Evolutionary conservation across 2,113 vertebrate genomes (phyloP), one percentile per base, ranked within the genome.

Genomic region (Petrocephalus zakoni): DNA sequence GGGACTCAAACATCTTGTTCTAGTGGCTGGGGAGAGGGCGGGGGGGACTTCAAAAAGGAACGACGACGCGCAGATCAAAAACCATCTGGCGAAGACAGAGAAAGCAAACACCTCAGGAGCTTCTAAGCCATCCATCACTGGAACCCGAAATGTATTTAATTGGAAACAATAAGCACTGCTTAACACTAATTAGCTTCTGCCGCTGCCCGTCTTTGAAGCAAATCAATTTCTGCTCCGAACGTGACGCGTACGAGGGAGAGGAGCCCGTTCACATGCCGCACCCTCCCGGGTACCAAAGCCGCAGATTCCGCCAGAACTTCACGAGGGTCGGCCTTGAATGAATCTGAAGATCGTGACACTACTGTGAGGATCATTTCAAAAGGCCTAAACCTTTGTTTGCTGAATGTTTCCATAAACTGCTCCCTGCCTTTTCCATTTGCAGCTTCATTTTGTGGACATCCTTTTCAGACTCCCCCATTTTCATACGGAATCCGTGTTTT

Each of bases 1-100:
- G 91, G 93, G 92, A 56, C 91, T 88, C 82, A 90, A 91, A 92
- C 91, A 90, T 93, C 87, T 91, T 87, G 17, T 75, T 34, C 83
- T 90, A 88, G 78, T 42, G 84, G 17, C 90, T 93, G 90, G 42
- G 86, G 42, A 37, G 86, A 21, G 85, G 85, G 85, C n/a, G n/a
- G 3, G 42, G 42, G 72, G 53, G 88, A 72, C n/a, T 55, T 89
- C 84, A 21, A 88, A 17, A 22, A 42, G 34, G 34, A 42, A 78
- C 10, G 19, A 19, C 15, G 42, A n/a, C 56, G 34, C 1, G 17
- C 34, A 87, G 37, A 46, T 83, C 42, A 49, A 49, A 81, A 46
- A 83, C 81, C 81, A 83, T 83, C 46, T 47, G 42, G 46, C 51
- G 81, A 84, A 78, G 72, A 78, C 68, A 75, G 29, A 37, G 81